phyloP scores from a whole-genome alignment of 2,113 vertebrate genomes.

The Toxostoma redivivum region DNA sequence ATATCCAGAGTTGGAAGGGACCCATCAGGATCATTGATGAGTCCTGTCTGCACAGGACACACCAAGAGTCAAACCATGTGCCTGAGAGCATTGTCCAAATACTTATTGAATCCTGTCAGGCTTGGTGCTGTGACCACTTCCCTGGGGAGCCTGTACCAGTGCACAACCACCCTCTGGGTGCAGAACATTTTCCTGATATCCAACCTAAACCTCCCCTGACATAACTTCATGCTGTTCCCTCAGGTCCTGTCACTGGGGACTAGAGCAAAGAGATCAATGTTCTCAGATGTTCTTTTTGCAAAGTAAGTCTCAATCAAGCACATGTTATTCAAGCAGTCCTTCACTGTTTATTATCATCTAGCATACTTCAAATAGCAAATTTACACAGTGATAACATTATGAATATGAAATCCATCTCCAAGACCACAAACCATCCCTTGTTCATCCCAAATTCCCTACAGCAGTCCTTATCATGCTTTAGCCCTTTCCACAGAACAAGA shows the following conservation, averaged over 20 bases:
- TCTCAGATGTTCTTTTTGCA: neutral
- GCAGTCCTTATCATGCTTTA: neutral
- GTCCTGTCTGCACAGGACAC: neutral
- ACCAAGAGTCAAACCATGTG: too few species aligned
- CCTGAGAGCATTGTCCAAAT: neutral
- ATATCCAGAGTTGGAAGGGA: neutral
- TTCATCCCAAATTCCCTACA: neutral
- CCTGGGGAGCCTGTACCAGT: neutral
- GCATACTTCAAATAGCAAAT: neutral
- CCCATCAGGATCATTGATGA: fast-evolving
- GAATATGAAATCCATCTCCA: neutral
- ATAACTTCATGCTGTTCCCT: neutral
- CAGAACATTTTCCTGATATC: neutral
- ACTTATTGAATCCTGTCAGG: neutral
- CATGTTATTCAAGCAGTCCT: neutral
- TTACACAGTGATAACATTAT: neutral
- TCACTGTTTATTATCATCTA: neutral
- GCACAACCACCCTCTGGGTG: neutral
- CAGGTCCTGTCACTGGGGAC: neutral
- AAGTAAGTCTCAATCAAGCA: neutral
- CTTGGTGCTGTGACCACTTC: neutral
- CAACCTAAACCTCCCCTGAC: neutral
- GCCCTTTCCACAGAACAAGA: neutral
- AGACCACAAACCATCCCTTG: neutral
- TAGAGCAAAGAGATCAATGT: fast-evolving